A percentile compares a stretch with the other conserved stretches of the same genome.
These are phyloP conservation scores for Knipowitschia caucasica DNA, from an alignment of 2,797 vertebrate species.

Conservation along the genomic window DNA sequence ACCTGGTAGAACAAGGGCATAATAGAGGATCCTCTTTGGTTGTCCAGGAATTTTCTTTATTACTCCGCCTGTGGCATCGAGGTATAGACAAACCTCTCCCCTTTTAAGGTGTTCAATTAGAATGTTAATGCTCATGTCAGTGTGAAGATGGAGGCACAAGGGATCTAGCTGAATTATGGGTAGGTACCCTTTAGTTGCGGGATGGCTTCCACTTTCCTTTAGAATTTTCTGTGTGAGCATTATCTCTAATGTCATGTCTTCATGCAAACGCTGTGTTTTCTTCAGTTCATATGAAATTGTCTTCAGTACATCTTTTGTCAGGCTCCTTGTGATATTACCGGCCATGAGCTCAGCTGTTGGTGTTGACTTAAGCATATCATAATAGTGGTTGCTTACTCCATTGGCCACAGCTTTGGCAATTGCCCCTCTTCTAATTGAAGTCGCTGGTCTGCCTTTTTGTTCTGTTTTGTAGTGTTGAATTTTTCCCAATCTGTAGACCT, in stretches of 20 bases:
- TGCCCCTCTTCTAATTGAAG: neutral
- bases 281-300: neutral
- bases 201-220: neutral
- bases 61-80: neutral
- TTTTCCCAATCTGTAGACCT: neutral
- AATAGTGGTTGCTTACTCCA: neutral
- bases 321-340: neutral
- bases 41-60: conserved; percentile 7
- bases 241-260: neutral
- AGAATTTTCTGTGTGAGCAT: neutral
- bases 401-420: neutral
- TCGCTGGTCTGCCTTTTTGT: neutral
- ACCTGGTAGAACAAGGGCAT: conserved; percentile 16
- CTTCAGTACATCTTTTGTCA: too few species aligned
- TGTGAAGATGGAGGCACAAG: conserved; percentile 1
- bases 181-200: neutral
- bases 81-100: neutral
- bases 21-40: neutral
- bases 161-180: conserved; percentile 4
- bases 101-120: neutral
- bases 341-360: neutral
- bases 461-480: neutral
- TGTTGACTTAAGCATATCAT: neutral
- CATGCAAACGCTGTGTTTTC: neutral
- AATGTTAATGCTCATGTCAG: neutral